Percentiles rank a stretch among this genome's conserved stretches.
Conservation (phyloP, 2,113 vertebrate genomes). For the Lutjanus erythropterus region DNA sequence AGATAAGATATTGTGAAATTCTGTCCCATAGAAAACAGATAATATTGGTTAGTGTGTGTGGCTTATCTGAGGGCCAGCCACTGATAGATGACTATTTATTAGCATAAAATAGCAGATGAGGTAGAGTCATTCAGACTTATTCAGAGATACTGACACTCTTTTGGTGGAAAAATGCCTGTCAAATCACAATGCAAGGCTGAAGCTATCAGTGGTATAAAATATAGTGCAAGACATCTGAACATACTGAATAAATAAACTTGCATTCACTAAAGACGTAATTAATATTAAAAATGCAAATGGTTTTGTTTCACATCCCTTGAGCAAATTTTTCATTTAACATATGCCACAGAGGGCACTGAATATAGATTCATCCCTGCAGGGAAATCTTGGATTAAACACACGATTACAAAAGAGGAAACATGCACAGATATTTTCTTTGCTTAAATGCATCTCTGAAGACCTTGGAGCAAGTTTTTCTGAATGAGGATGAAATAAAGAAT, state of each 20-base stretch:
- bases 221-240: background rate
- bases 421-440: slow-evolving; percentile 30
- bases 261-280: background rate
- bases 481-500: background rate
- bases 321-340: background rate
- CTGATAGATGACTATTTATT: background rate
- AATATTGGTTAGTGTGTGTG: background rate
- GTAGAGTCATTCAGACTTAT: background rate
- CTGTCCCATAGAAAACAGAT: background rate
- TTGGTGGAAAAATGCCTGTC: background rate
- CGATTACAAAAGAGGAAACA: slow-evolving; percentile 12
- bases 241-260: background rate
- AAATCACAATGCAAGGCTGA: background rate
- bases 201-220: background rate
- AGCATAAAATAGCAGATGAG: background rate
- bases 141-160: background rate
- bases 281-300: background rate
- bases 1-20: background rate
- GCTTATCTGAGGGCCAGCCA: background rate
- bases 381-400: slow-evolving; percentile 16
- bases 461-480: slow-evolving; percentile 15
- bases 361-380: background rate
- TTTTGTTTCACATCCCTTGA: background rate
- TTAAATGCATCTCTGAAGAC: slow-evolving; percentile 26
- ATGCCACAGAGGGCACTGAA: background rate